phyloP scores from a whole-genome alignment of 2,888 invertebrate genomes.

The Nomada lathburiana region DNA sequence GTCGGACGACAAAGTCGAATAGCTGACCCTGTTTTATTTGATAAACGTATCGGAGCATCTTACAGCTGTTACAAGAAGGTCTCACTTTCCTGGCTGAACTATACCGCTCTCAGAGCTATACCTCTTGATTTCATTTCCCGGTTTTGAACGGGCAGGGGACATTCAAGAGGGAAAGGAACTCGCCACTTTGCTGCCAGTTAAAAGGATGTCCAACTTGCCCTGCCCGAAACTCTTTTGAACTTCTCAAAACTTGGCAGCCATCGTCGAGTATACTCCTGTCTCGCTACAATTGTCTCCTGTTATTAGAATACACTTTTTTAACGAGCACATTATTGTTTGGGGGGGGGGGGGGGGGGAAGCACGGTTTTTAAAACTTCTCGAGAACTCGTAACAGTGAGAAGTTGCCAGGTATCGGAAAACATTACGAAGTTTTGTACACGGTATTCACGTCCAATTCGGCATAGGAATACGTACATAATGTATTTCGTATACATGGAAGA shows the following conservation, averaged over 20 bases:
- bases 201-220: constrained; percentile 62
- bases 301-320: constrained; percentile 54
- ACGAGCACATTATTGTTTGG: constrained; percentile 38
- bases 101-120: constrained; percentile 4
- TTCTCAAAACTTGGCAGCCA: constrained; percentile 64
- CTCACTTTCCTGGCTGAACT: constrained; percentile 42
- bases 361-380: constrained; percentile 11
- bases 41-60: neutral
- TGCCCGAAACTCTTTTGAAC: constrained; percentile 61
- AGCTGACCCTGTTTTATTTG: constrained; percentile 6
- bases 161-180: constrained; percentile 41
- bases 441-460: neutral
- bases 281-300: constrained; percentile 40
- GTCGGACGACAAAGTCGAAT: constrained; percentile 39
- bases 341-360: neutral
- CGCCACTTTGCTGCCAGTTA: constrained; percentile 65
- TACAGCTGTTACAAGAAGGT: constrained; percentile 55
- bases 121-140: too few species aligned
- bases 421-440: neutral
- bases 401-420: neutral
- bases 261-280: constrained; percentile 39
- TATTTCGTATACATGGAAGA: too few species aligned
- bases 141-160: constrained; percentile 14
- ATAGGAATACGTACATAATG: neutral
- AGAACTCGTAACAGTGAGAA: neutral